These are phyloP conservation scores for Gallinago media DNA, from an alignment of 2,113 vertebrate species.

Conservation along the genomic window DNA sequence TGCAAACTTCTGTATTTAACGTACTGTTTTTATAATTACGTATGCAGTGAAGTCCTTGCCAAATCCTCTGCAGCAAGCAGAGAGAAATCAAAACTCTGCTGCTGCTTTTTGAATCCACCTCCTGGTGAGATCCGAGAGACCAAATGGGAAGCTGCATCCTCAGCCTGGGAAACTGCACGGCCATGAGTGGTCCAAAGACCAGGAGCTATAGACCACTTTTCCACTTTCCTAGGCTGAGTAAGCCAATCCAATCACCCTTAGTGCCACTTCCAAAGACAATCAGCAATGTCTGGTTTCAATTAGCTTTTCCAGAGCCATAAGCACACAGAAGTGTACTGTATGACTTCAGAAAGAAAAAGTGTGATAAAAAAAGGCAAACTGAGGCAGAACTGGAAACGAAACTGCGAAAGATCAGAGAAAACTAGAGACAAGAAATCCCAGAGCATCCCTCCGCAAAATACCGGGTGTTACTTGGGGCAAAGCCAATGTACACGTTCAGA, in stretches of 20 bases:
- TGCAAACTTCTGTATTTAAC: background rate
- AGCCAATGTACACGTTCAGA: rapidly evolving
- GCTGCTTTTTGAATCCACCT: background rate
- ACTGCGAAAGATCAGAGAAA: background rate
- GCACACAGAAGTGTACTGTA: background rate
- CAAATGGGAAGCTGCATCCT: background rate
- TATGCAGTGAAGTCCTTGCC: background rate
- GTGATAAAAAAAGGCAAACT: background rate
- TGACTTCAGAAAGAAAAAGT: background rate
- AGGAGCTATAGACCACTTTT: background rate
- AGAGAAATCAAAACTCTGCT: background rate
- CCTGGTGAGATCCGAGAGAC: rapidly evolving
- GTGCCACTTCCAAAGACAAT: background rate
- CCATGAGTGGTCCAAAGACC: background rate
- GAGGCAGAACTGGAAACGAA: background rate
- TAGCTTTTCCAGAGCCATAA: background rate
- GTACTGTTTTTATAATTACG: background rate
- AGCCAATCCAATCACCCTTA: background rate
- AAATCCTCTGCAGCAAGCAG: background rate
- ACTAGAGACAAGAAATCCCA: background rate
- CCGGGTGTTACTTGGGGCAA: background rate
- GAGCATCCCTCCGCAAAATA: background rate
- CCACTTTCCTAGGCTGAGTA: background rate
- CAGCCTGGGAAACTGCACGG: background rate
- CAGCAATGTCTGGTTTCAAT: background rate